Evolutionary conservation across 1,140 invertebrate genomes (phyloP).

Genomic region (Pygmarrhopalites habei): DNA sequence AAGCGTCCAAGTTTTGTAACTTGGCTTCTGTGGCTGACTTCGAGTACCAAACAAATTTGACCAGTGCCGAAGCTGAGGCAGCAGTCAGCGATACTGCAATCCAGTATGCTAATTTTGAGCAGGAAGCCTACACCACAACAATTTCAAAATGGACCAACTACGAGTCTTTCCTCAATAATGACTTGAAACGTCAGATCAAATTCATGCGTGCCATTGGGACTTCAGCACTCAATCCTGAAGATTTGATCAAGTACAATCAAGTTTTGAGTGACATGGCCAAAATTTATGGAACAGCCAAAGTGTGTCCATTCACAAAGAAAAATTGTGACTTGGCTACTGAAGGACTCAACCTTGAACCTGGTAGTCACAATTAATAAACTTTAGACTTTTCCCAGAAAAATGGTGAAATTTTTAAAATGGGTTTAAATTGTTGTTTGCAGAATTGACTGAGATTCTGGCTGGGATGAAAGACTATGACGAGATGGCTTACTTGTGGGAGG

Average conservation of each 20-base stretch:
- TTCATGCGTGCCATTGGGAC: slow-evolving; percentile 73
- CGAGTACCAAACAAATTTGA: slow-evolving; percentile 35
- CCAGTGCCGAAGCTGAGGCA: slow-evolving; percentile 19
- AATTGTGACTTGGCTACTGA: slow-evolving; percentile 40
- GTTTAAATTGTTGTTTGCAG: slow-evolving; percentile 37
- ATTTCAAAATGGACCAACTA: slow-evolving; percentile 58
- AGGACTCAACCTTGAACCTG: slow-evolving; percentile 41
- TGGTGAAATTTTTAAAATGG: too few relatives aligned
- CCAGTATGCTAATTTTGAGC: slow-evolving; percentile 69
- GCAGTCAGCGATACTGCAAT: slow-evolving; percentile 55
- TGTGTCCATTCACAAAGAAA: slow-evolving; percentile 57
- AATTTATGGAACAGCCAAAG: slow-evolving; percentile 66
- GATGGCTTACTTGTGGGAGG: slow-evolving; percentile 53
- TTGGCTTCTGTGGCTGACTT: slow-evolving; percentile 24
- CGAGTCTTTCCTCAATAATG: slow-evolving; percentile 59
- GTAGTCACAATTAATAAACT: slow-evolving; percentile 20
- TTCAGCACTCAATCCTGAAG: slow-evolving; percentile 70
- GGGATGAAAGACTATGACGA: slow-evolving; percentile 48
- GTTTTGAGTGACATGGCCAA: slow-evolving; percentile 78
- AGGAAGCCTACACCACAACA: slow-evolving; percentile 59
- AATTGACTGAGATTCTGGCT: slow-evolving; percentile 43
- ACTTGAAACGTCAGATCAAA: slow-evolving; percentile 61
- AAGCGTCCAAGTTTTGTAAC: slow-evolving; percentile 16
- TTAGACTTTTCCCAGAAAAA: too few relatives aligned
- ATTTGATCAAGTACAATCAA: slow-evolving; percentile 71